Percentiles rank a stretch among this genome's conserved stretches.
These are phyloP conservation scores for Harpalus rubripes DNA, from an alignment of 2,888 invertebrate genomes.

Conservation along the genomic window DNA sequence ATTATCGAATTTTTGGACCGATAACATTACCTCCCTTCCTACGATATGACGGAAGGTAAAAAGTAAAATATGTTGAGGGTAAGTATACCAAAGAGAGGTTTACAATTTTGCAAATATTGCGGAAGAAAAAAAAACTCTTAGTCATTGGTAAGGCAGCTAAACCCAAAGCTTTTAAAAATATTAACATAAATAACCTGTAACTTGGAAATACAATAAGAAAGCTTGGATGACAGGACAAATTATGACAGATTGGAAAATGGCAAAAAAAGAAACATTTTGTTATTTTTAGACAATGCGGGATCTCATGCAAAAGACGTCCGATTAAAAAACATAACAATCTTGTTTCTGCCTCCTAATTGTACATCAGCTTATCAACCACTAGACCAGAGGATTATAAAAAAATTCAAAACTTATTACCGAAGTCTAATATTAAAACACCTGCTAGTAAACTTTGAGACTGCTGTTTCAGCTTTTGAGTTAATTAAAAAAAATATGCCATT, in stretches of 20 bases:
- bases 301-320: slow-evolving; percentile 54
- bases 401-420: slow-evolving; percentile 64
- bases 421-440: slow-evolving; percentile 59
- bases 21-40: too few relatives aligned
- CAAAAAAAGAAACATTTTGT: too few relatives aligned
- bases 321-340: slow-evolving; percentile 41
- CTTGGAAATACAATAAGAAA: slow-evolving; percentile 20
- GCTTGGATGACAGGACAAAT: too few relatives aligned
- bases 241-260: slow-evolving; percentile 1
- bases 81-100: too few relatives aligned
- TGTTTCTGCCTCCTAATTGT: slow-evolving; percentile 65
- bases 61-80: too few relatives aligned
- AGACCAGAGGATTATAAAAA: slow-evolving; percentile 59
- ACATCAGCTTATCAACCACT: slow-evolving; percentile 47
- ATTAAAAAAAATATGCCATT: slow-evolving; percentile 61
- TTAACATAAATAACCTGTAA: not conserved
- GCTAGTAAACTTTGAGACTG: slow-evolving; percentile 29
- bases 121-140: too few relatives aligned
- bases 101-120: too few relatives aligned
- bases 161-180: not conserved
- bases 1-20: too few relatives aligned
- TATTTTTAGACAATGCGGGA: slow-evolving; percentile 38
- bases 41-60: too few relatives aligned
- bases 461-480: slow-evolving; percentile 64
- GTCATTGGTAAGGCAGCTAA: too few relatives aligned